Conservation (phyloP, 2,888 invertebrate species). For the Rhynchonema sp. region DNA sequence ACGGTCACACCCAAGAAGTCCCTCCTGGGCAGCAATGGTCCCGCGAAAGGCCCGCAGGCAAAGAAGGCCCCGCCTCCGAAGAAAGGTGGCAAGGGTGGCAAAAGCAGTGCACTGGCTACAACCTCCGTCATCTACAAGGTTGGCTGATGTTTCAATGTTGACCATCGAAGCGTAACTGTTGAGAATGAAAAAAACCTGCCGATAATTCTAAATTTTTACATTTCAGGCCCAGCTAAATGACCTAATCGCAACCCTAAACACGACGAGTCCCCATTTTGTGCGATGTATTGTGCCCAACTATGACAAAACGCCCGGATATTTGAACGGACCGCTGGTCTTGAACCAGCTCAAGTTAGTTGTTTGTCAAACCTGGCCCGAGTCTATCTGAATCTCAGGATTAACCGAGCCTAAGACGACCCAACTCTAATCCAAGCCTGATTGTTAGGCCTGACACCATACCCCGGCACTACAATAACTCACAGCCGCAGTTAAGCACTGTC, state of each 20-base stretch:
- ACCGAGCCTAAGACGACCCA: too few relatives aligned
- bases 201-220: background rate
- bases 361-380: too few relatives aligned
- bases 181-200: background rate
- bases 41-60: background rate
- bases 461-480: too few relatives aligned
- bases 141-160: too few relatives aligned
- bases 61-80: background rate
- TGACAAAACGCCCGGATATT: slow-evolving; percentile 16
- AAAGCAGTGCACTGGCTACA: background rate
- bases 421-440: too few relatives aligned
- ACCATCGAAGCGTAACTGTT: too few relatives aligned
- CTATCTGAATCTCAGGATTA: too few relatives aligned
- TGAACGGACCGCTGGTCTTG: slow-evolving; percentile 19
- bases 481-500: too few relatives aligned
- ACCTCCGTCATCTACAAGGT: background rate
- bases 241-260: slow-evolving; percentile 21
- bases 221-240: slow-evolving; percentile 19
- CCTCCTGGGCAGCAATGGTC: background rate
- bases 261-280: slow-evolving; percentile 24
- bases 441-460: too few relatives aligned
- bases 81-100: background rate
- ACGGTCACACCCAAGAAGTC: background rate
- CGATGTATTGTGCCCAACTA: slow-evolving; percentile 29
- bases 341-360: slow-evolving; percentile 19